A percentile compares a stretch with the other conserved stretches of the same genome.
These are phyloP conservation scores for Leucoraja ocellata DNA, from an alignment of 2,797 vertebrate genomes.

Conservation along the genomic window DNA sequence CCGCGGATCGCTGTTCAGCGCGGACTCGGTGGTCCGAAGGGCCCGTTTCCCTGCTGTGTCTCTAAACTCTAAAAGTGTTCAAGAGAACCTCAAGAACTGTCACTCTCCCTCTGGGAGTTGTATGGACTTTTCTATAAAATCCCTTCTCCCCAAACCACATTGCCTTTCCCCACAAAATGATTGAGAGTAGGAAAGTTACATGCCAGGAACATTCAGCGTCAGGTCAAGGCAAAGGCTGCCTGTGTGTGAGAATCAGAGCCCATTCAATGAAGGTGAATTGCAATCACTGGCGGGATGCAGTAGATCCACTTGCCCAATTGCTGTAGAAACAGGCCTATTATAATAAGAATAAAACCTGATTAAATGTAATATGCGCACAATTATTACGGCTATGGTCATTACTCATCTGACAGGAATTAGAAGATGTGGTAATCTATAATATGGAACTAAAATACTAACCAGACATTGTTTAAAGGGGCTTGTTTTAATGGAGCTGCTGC, in stretches of 20 bases:
- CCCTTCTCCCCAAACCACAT: background rate
- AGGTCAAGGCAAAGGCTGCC: background rate
- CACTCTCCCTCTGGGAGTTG: background rate
- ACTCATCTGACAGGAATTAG: background rate
- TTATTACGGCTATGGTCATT: background rate
- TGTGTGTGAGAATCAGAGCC: background rate
- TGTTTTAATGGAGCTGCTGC: background rate
- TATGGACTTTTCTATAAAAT: no score
- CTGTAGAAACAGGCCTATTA: background rate
- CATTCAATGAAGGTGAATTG: background rate
- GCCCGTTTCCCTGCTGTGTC: no score
- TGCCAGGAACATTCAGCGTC: background rate
- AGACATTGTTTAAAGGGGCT: constrained; percentile 15
- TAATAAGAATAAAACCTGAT: background rate
- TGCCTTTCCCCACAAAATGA: background rate
- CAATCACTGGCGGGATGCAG: background rate
- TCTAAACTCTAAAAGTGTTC: no score
- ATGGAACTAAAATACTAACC: background rate
- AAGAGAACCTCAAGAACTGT: background rate
- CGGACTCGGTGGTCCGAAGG: no score
- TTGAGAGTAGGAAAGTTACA: background rate
- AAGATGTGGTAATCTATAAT: background rate
- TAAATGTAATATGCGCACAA: background rate
- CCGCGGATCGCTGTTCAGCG: no score
- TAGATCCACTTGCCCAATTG: background rate